Percentiles rank a stretch among this genome's conserved stretches.
Conservation (phyloP, 2,888 invertebrate genomes). For the Cybosia mesomella region DNA sequence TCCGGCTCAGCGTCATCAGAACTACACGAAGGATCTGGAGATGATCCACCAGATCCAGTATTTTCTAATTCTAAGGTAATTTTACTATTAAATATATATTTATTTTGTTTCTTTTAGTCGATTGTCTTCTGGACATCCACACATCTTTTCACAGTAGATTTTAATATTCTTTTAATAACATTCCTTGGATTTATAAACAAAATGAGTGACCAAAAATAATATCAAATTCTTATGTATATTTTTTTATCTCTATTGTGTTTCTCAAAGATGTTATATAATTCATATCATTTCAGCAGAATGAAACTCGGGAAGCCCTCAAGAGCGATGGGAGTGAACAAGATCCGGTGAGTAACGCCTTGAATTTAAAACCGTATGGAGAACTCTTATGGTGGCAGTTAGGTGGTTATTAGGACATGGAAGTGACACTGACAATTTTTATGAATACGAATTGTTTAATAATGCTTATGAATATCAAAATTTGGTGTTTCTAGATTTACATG, state of each 20-base stretch:
- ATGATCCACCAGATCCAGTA: conserved; percentile 73
- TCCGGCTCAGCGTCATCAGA: conserved; percentile 66
- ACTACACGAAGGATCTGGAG: conserved; percentile 78
- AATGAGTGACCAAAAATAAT: too few relatives aligned
- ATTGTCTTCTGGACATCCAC: too few relatives aligned
- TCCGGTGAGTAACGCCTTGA: conserved; percentile 86
- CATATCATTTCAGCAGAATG: conserved; percentile 78
- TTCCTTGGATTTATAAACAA: too few relatives aligned
- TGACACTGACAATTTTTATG: too few relatives aligned
- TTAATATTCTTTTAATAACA: too few relatives aligned
- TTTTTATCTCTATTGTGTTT: background rate
- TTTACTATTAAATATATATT: background rate
- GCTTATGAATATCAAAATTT: too few relatives aligned
- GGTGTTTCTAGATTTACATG: too few relatives aligned
- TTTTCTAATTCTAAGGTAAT: conserved; percentile 63
- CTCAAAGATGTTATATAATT: background rate
- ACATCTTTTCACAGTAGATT: too few relatives aligned
- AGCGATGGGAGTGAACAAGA: conserved; percentile 93
- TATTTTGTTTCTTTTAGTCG: background rate
- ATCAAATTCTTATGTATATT: too few relatives aligned
- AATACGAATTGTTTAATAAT: too few relatives aligned
- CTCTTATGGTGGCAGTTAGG: too few relatives aligned
- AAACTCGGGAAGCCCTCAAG: conserved; percentile 90
- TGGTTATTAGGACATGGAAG: background rate
- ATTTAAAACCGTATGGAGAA: background rate